A percentile compares a stretch with the other conserved stretches of the same genome.
Conservation (phyloP, 1,140 invertebrate genomes). For the Cheumatopsyche charites region DNA sequence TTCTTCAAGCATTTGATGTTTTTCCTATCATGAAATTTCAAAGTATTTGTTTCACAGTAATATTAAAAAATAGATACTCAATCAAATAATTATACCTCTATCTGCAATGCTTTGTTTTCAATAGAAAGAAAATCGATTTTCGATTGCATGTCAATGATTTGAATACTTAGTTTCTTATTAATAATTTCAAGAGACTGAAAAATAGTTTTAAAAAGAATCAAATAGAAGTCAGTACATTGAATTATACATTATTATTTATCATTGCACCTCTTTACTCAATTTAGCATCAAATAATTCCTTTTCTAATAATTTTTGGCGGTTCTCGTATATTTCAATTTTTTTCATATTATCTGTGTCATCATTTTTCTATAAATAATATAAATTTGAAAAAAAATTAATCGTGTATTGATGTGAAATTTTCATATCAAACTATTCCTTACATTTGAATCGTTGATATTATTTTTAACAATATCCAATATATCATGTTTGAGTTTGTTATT, state of each 20-base stretch:
- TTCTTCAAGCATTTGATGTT: too few relatives aligned
- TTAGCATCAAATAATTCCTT: slow-evolving; percentile 3
- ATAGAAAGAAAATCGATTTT: neutral
- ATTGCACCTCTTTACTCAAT: neutral
- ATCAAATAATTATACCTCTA: neutral
- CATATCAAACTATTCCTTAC: too few relatives aligned
- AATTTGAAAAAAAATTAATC: too few relatives aligned
- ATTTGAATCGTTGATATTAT: too few relatives aligned
- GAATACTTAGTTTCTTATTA: neutral
- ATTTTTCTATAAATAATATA: too few relatives aligned
- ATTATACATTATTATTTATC: too few relatives aligned
- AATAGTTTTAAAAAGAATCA: neutral
- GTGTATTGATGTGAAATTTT: too few relatives aligned
- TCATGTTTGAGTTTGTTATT: neutral
- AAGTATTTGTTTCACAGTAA: too few relatives aligned
- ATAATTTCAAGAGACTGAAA: neutral
- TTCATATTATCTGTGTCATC: too few relatives aligned
- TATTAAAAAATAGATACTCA: too few relatives aligned
- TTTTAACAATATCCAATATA: slow-evolving; percentile 21
- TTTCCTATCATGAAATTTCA: too few relatives aligned
- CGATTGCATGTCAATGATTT: slow-evolving; percentile 1
- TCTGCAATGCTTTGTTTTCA: neutral
- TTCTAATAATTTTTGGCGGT: neutral
- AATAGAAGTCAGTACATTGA: neutral
- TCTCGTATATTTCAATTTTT: too few relatives aligned